Base-by-base conservation (phyloP, 1,140 invertebrate species). In the Chlorops oryzae region DNA sequence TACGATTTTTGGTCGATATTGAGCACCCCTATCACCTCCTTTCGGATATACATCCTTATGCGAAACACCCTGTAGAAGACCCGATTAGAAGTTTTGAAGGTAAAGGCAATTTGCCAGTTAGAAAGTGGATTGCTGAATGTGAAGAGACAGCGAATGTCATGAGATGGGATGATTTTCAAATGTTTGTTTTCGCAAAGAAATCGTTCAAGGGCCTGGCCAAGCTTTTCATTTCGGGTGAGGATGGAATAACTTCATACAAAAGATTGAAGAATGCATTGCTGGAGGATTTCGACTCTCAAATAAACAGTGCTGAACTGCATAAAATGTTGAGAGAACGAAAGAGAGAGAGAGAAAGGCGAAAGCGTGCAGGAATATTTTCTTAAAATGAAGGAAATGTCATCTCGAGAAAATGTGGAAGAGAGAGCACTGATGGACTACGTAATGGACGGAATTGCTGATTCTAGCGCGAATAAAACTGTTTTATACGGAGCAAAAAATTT, bases 371-470 rank as follows among this genome's bases (percentile, higher is more conserved):
- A 48, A 38, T 48, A 40, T 38, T 39, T 39, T 38, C 22, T 23
- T 9, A 42, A 42, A 40, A 52, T 52, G 38, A 46, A 24, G 17
- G 44, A 46, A 34, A 17, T 52, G n/a, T 23, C 44, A n/a, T 38
- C 43, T 23, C 23, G 37, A 7, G 43, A 15, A 21, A 40, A 46
- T 41, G 35, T 47, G 21, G 50, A 47, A 17, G 24, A 52, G 2
- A 47, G n/a, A 23, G 34, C 50, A n/a, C 20, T 52, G 4, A 52
- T 52, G 5, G 23, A 47, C 9, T 52, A 47, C 23, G 27, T 41
- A 1, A 52, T 47, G 13, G 50, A 46, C 7, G 50, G 43, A 15
- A 40, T 52, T 13, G 6, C 39, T n/a, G 43, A 47, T 18, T 17
- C 10, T 7, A 38, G 25, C 18, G 12, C 17, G 9, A 47, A 52